Base-by-base conservation (phyloP, 2,888 invertebrate species). In the Xestia xanthographa region DNA sequence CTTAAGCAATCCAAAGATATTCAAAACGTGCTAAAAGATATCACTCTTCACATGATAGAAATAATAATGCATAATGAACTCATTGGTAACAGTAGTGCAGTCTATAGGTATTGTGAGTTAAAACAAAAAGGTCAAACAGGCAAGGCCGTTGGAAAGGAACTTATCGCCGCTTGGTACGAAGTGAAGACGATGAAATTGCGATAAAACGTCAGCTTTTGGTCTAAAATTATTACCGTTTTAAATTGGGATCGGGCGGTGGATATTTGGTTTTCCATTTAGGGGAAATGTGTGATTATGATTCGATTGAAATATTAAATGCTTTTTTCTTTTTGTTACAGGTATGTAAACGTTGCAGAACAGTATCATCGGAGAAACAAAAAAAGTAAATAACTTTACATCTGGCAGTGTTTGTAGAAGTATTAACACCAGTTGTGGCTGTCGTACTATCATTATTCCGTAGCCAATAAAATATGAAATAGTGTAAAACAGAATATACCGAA, bases 61-160 rank as follows among this genome's bases (percentile, higher is more conserved):
- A 74, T 75, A 79, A 86, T 83, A 74, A 87, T 79, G 63, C 65
- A 79, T 83, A 83, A 87, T 87, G 85, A 87, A 86, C 77, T 75
- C 22, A 77, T 69, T 76, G 77, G 75, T 80, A 79, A 74, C 82
- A 81, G 66, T 73, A 84, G 73, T 81, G 79, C 77, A 83, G 53
- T 76, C 65, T 83, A 78, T 77, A 87, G 73, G 70, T 84, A 80
- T 84, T 80, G 81, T 87, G 83, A 87, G 89, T 90, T 90, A 90
- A 92, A 93, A 93, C 92, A 90, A 92, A 94, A 95, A 95, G 96
- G 96, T 96, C 95, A 94, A 91, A 95, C 90, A 79, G 86, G 80
- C 95, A 95, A 96, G 96, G 96, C 93, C 95, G 94, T 89, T 91
- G 85, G 93, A 93, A 93, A 92, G 93, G 94, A 92, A 93, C 93